Base-by-base conservation (phyloP, 2,797 vertebrate genomes). In the Bradypodion ventrale region DNA sequence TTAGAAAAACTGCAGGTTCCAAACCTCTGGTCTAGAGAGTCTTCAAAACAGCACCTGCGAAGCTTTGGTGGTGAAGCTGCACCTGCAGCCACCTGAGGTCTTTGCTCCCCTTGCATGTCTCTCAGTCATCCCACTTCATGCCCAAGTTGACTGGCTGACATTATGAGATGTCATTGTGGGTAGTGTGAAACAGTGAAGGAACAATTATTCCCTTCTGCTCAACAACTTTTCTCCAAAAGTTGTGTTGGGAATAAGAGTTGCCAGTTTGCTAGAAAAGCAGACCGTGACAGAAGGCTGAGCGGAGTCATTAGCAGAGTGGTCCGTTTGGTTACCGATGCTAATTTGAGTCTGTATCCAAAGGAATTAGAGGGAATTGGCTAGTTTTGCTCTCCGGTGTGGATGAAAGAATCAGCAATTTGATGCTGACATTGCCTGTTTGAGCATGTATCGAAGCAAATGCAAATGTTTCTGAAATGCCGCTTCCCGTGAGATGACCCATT, bases 381-480 rank as follows among this genome's bases (percentile, higher is more conserved):
- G 44, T 35, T 76, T 16, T 76, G 65, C 44, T 23, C 66, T 69
- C 66, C 15, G 1, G n/a, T 52, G 27, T n/a, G 37, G 44, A 40
- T 29, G 21, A 75, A 49, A 40, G 76, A 72, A 44, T 59, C 27
- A 12, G 83, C 44, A 63, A 73, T n/a, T 29, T 63, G 69, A 75
- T 60, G 5, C 32, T 69, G 25, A 0, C 0, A n/a, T 44, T 44
- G 37, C 40, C 56, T 72, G 32, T 80, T 85, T 74, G 70, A 66
- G 85, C 86, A 46, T 46, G 68, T 35, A 25, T 60, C 63, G 78
- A 52, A 69, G 75, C 46, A 63, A 69, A 60, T 42, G 42, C 4
- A 37, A 60, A 77, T 37, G 46, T 15, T 44, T 7, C 4, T n/a
- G 5, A 25, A 44, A 32, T 80, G 63, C 32, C 32, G 19, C 69